Base-by-base conservation (phyloP, 2,888 invertebrate genomes). In the Marronus borbonicus region DNA sequence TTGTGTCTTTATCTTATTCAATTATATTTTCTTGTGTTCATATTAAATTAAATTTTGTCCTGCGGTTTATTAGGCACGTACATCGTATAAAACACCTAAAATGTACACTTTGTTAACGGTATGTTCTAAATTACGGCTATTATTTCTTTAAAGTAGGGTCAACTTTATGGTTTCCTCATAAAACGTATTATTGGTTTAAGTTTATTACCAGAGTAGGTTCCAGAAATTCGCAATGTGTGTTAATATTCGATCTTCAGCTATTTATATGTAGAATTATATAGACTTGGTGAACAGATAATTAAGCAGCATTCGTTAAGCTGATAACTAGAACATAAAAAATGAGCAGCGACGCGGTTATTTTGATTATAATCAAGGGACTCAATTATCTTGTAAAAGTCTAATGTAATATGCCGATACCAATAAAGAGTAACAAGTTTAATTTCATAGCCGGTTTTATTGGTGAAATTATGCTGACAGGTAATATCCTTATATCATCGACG, bases 11-110 rank as follows among this genome's bases (percentile, higher is more conserved):
- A 14, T 17, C 14, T 31, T 52, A 50, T 28, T 36, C 17, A 28
- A 74, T 44, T 60, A 74, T 36, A 44, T 49, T 74, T 72, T 60
- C 44, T 20, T 72, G 24, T 74, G 49, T 39, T 60, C 36, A 24
- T 24, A 49, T 74, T 58, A 74, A 74, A 74, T 74, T 74, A 74
- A 74, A 74, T 74, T 74, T 74, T 60, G 60, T 74, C 60, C 44
- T 74, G 72, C 62, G 60, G 72, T 74, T 74, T 74, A 74, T 24
- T 74, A 60, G 28, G 72, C 72, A 74, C 72, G 72, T 60, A 62
- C 72, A 39, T 44, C 14, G 5, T 14, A 44, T 17, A 39, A 60
- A 58, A 36, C 60, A 74, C 44, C 60, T 74, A 70, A 74, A 60
- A 60, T n/a, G 39, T 74, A 74, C 44, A 74, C 44, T 49, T 60